Evolutionary conservation across 2,797 vertebrate species (phyloP).

Genomic region (Mareca strepera): DNA sequence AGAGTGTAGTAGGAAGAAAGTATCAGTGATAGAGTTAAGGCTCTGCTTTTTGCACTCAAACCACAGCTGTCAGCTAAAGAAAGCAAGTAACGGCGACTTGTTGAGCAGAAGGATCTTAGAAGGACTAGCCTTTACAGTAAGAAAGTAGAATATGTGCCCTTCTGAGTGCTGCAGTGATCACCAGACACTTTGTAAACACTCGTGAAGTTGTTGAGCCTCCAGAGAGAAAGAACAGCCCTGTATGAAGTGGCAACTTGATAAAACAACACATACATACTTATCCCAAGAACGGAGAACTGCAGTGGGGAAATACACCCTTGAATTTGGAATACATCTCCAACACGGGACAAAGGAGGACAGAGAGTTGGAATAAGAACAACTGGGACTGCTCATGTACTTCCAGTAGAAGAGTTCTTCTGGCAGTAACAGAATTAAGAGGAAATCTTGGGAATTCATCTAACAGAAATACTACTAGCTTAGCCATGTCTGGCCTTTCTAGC

Average conservation of each 20-base stretch:
- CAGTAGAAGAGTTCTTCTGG: not conserved
- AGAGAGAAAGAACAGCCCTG: not conserved
- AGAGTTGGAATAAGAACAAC: not conserved
- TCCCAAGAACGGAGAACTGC: not conserved
- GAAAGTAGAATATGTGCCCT: not conserved
- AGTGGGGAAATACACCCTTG: not conserved
- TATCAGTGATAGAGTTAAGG: no score
- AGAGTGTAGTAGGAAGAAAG: not conserved
- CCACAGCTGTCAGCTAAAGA: not conserved
- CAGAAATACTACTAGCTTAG: not conserved
- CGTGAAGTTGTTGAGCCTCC: not conserved
- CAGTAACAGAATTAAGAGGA: not conserved
- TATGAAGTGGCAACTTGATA: not conserved
- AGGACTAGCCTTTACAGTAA: not conserved
- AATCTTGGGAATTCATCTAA: not conserved
- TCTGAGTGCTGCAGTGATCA: not conserved
- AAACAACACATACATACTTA: not conserved
- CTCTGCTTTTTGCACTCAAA: not conserved
- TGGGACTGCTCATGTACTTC: not conserved
- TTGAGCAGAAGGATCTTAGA: not conserved
- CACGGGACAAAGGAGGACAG: not conserved
- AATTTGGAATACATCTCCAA: not conserved
- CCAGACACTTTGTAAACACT: constrained; percentile 14
- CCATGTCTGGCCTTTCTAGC: not conserved
- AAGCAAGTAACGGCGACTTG: not conserved